Conservation (phyloP, 2,113 vertebrate genomes). For the Mionectes macconnelli region DNA sequence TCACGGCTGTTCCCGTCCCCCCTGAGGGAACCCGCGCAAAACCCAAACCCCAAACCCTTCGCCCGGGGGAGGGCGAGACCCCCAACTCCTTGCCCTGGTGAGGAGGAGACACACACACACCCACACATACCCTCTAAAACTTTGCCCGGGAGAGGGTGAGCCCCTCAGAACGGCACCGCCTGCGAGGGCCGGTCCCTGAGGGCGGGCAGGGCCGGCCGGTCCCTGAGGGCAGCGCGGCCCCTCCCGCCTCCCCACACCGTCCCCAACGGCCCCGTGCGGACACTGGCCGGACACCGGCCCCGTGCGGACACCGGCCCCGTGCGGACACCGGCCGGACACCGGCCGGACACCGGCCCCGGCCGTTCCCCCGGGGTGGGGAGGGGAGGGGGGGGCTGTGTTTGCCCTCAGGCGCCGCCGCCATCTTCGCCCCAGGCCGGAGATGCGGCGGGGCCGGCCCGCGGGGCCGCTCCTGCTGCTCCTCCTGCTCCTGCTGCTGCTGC, state of each 20-base stretch:
- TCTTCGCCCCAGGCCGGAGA: background rate
- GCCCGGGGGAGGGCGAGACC: background rate
- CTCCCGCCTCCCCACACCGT: background rate
- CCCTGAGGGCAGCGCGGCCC: background rate
- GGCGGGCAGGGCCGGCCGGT: no score
- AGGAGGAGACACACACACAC: accelerated
- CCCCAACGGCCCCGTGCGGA: background rate
- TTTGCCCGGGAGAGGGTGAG: accelerated
- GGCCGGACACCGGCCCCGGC: background rate
- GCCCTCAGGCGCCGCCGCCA: background rate
- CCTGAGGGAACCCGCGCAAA: background rate
- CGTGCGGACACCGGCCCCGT: background rate
- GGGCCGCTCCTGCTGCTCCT: background rate
- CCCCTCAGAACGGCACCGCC: no score
- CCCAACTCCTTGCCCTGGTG: accelerated
- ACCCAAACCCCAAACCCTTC: background rate
- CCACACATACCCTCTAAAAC: no score
- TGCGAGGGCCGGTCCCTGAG: background rate
- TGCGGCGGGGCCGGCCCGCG: background rate
- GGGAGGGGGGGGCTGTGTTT: no score
- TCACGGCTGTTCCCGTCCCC: accelerated
- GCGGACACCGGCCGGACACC: no score
- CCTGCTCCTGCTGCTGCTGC: background rate
- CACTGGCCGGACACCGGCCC: no score
- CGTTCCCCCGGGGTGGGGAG: background rate